Evolutionary conservation across 2,113 vertebrate genomes (phyloP).

Genomic region (Dicaeum eximium): DNA sequence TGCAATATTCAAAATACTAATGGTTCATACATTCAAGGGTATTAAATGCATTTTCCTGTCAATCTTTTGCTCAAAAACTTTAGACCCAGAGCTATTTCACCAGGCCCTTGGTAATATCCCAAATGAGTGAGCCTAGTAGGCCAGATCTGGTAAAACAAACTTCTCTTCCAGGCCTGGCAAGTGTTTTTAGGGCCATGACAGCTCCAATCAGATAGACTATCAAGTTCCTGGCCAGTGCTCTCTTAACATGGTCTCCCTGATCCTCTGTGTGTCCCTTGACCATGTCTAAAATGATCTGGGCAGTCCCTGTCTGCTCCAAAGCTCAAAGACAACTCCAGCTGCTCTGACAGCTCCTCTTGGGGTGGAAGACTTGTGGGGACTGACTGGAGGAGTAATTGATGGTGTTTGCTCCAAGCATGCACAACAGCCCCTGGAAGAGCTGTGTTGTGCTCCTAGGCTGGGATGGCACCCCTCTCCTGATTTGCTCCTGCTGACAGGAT

Average conservation of each 20-base stretch:
- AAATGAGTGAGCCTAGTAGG: neutral
- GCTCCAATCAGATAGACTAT: neutral
- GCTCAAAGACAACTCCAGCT: neutral
- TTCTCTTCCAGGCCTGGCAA: neutral
- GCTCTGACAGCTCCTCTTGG: neutral
- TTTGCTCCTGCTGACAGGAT: neutral
- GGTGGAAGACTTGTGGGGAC: neutral
- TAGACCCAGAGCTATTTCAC: neutral
- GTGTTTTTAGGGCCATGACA: neutral
- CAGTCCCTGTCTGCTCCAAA: neutral
- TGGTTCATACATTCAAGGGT: neutral
- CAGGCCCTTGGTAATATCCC: neutral
- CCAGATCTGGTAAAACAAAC: neutral
- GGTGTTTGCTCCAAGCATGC: neutral
- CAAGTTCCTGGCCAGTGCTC: neutral
- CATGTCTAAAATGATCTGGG: neutral
- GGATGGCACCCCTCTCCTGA: neutral
- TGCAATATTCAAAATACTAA: neutral
- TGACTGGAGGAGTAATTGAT: neutral
- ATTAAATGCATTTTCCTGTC: neutral
- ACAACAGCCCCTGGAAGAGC: neutral
- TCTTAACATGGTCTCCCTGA: neutral
- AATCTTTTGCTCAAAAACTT: neutral
- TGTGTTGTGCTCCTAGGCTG: neutral
- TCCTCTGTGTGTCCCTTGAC: neutral